Evolutionary conservation across 2,113 vertebrate species (phyloP).

Genomic region (Pterocles gutturalis): DNA sequence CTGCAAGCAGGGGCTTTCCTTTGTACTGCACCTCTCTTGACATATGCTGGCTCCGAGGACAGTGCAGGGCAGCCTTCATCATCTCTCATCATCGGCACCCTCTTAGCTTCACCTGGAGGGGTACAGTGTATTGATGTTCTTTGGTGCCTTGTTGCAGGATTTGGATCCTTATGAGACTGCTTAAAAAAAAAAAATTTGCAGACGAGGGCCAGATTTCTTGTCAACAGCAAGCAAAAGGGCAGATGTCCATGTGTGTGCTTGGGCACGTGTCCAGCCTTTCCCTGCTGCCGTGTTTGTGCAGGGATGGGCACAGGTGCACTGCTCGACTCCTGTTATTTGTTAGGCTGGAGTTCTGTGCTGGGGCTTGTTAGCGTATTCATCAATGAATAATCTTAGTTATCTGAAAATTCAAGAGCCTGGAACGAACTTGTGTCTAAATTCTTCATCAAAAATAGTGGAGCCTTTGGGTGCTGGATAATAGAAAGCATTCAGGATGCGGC

Average conservation of each 20-base stretch:
- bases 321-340: not conserved
- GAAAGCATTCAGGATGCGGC: not conserved
- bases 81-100: not conserved
- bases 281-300: not conserved
- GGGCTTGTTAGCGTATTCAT: not conserved
- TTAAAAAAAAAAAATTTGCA: not conserved
- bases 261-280: not conserved
- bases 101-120: not conserved
- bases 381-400: not conserved
- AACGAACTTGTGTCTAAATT: not conserved
- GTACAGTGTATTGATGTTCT: not conserved
- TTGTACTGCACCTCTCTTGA: not conserved
- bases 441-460: not conserved
- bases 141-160: not conserved
- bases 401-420: not conserved
- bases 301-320: not conserved
- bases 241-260: not conserved
- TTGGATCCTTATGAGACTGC: not conserved
- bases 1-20: not conserved
- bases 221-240: not conserved
- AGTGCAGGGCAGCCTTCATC: not conserved
- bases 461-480: not conserved
- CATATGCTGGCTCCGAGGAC: not conserved
- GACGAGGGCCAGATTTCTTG: not conserved
- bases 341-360: not conserved